Base-by-base conservation (phyloP, 2,888 invertebrate genomes). In the Dendrolimus pini region DNA sequence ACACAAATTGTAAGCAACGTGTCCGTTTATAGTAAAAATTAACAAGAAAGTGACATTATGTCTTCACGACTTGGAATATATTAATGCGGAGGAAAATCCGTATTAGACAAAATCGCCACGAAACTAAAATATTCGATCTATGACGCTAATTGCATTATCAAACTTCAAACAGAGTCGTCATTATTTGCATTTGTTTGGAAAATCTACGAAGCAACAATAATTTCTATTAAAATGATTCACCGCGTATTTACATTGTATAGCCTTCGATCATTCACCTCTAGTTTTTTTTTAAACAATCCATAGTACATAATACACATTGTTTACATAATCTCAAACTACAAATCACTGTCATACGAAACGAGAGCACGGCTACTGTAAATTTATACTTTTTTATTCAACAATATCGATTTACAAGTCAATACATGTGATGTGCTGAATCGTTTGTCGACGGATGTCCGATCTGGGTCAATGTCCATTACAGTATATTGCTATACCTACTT, bases 391-490 rank as follows among this genome's bases (percentile, higher is more conserved):
- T 76, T 80, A 82, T 84, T 82, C 80, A 78, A 71, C 74, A 70
- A 72, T 67, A 71, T 67, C 68, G 70, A 77, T 86, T 84, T 81
- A 70, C 76, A 83, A 85, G 76, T 82, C 83, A 83, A 83, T 82
- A 78, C 74, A 70, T 70, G 68, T 78, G 74, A 81, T 81, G 75
- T 80, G 74, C 67, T 81, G 81, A 78, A 82, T 82, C 67, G 74
- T 69, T 80, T 77, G 75, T 72, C 76, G 71, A 72, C 77, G 76
- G 78, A 80, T 75, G 75, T 73, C 61, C 62, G 67, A 84, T 81
- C 64, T 84, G 66, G 86, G 85, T 82, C 85, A 87, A 83, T 85
- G 86, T 82, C 81, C 81, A 76, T 65, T 64, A 63, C 64, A 67
- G 66, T 72, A 69, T 62, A 55, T 59, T 56, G 52, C 9, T 47